These are phyloP conservation scores for Ceratina calcarata DNA, from an alignment of 1,140 invertebrate genomes.

Conservation along the genomic window DNA sequence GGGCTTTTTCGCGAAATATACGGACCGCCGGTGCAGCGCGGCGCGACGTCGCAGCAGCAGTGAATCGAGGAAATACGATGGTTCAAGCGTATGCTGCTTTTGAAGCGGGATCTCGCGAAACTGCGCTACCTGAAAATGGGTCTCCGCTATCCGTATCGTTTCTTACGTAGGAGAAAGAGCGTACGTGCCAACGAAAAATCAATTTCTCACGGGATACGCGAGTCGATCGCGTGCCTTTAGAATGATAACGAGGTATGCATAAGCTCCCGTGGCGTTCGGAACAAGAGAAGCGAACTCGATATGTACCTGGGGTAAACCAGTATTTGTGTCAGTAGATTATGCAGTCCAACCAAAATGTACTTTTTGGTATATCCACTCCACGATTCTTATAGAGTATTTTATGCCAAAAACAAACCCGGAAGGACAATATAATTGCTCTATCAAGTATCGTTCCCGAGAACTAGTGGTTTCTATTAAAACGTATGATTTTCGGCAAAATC, in stretches of 20 bases:
- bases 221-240: background rate
- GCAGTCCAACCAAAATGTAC: too few species aligned
- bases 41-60: background rate
- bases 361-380: too few species aligned
- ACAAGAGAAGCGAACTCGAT: too few species aligned
- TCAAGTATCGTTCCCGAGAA: too few species aligned
- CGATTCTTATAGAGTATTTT: too few species aligned
- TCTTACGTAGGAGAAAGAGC: too few species aligned
- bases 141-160: background rate
- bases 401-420: too few species aligned
- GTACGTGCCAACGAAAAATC: slow-evolving; percentile 10
- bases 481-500: too few species aligned
- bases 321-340: too few species aligned
- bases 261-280: background rate
- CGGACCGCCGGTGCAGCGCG: slow-evolving; percentile 8
- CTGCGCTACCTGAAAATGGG: background rate
- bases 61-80: slow-evolving; percentile 38
- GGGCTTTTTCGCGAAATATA: slow-evolving; percentile 52
- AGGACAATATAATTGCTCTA: too few species aligned
- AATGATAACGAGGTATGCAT: background rate
- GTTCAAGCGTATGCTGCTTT: slow-evolving; percentile 26
- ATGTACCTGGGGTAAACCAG: too few species aligned
- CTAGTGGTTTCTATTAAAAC: too few species aligned
- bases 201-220: background rate
- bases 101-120: slow-evolving; percentile 35